phyloP scores from a whole-genome alignment of 2,113 vertebrate genomes.

The Suricata suricatta region DNA sequence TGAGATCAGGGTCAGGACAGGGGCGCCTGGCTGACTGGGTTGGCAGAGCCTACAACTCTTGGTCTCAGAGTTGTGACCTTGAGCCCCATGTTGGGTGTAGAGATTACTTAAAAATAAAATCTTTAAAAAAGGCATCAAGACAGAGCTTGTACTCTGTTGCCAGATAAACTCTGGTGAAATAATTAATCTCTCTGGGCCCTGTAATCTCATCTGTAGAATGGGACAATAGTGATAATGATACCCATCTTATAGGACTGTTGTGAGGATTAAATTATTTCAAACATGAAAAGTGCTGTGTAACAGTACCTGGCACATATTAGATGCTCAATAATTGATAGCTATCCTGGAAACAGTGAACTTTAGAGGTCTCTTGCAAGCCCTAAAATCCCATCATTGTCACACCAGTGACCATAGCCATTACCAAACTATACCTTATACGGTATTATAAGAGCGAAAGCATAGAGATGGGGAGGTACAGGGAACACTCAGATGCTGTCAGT shows the following conservation, averaged over 20 bases:
- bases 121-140: not conserved
- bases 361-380: not conserved
- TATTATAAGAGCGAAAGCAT: not conserved
- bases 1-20: not conserved
- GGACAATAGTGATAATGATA: not conserved
- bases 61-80: not conserved
- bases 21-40: not conserved
- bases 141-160: not conserved
- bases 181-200: not conserved
- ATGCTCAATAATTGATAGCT: not conserved
- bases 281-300: not conserved
- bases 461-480: not conserved
- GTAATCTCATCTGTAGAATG: not conserved
- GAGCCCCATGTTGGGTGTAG: not conserved
- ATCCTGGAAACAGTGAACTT: not conserved
- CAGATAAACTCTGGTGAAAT: not conserved
- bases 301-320: not conserved
- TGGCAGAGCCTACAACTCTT: not conserved
- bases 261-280: not conserved
- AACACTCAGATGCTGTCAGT: not conserved
- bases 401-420: not conserved
- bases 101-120: not conserved
- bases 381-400: not conserved
- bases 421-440: not conserved
- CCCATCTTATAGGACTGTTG: not conserved